phyloP scores from a whole-genome alignment of 92 coral and sea anemone species.

The Parazoanthus darwini region DNA sequence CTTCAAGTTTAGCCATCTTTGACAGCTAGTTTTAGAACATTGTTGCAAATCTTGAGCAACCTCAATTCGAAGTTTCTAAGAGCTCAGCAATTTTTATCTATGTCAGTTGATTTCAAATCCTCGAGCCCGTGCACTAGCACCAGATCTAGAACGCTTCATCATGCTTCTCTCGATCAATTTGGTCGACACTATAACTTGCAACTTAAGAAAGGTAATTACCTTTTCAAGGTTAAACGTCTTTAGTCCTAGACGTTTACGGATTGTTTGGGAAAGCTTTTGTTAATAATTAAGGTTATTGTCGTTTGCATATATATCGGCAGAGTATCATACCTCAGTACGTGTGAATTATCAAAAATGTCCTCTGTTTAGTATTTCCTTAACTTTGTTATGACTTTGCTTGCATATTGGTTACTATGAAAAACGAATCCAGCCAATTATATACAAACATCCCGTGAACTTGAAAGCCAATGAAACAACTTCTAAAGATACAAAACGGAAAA shows the following conservation, averaged over 20 bases:
- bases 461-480: no score
- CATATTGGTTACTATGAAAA: neutral
- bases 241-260: neutral
- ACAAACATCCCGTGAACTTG: neutral
- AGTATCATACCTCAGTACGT: neutral
- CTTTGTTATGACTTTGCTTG: neutral
- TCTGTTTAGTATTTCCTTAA: neutral
- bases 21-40: no score
- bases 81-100: no score
- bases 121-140: no score
- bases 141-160: no score
- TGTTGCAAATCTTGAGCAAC: no score
- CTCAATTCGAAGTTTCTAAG: no score
- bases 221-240: no score
- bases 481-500: no score
- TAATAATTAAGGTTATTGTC: neutral
- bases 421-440: neutral
- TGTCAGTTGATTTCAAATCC: no score
- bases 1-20: no score
- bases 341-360: neutral
- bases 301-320: neutral
- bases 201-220: neutral
- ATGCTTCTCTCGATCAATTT: neutral
- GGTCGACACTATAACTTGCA: neutral
- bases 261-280: neutral